A percentile compares a stretch with the other conserved stretches of the same genome.
phyloP scores from a whole-genome alignment of 2,888 invertebrate species.

The Andrena bucephala region DNA sequence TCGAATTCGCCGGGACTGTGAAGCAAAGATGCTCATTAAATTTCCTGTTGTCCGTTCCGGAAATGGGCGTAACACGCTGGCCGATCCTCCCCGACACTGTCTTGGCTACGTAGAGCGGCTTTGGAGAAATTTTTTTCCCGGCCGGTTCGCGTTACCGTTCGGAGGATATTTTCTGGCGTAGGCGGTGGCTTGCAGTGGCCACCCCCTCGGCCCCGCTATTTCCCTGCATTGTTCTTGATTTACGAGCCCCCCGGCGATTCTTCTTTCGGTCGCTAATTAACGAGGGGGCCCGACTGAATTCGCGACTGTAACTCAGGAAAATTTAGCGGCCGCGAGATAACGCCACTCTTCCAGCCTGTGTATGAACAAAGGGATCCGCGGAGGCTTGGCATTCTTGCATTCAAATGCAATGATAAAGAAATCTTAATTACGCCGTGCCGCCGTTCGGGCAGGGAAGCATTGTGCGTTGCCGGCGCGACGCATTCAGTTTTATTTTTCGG shows the following conservation, averaged over 20 bases:
- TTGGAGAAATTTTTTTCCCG: background rate
- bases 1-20: background rate
- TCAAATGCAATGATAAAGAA: slow-evolving; percentile 67
- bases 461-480: background rate
- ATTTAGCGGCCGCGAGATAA: slow-evolving; percentile 73
- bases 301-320: slow-evolving; percentile 74
- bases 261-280: slow-evolving; percentile 76
- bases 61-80: background rate
- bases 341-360: slow-evolving; percentile 56
- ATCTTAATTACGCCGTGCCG: slow-evolving; percentile 65
- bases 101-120: background rate
- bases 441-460: slow-evolving; percentile 3
- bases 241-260: slow-evolving; percentile 72
- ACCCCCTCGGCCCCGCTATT: slow-evolving; percentile 64
- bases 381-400: slow-evolving; percentile 50
- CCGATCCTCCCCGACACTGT: background rate
- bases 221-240: slow-evolving; percentile 75
- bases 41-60: background rate
- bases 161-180: slow-evolving; percentile 45
- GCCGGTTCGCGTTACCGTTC: background rate
- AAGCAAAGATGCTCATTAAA: background rate
- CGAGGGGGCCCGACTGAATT: slow-evolving; percentile 72
- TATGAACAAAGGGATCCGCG: slow-evolving; percentile 64
- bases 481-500: background rate
- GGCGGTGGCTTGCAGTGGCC: slow-evolving; percentile 34